Conservation (phyloP, 2,888 invertebrate species). For the Aphodius sticticus region DNA sequence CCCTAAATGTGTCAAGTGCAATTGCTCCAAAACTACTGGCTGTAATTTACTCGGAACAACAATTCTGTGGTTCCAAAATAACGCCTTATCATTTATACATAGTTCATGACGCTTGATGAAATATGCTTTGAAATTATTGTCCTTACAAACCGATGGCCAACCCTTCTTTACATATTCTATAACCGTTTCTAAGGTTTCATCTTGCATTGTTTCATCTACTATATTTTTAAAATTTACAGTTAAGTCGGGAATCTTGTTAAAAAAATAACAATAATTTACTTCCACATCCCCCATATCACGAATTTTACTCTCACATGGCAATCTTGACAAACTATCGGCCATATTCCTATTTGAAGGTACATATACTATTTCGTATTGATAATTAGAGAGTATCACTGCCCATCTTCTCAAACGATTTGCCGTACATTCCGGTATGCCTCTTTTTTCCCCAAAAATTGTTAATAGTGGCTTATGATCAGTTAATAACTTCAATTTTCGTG, state of each 20-base stretch:
- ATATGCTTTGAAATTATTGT: too few relatives aligned
- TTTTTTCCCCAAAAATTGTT: slow-evolving; percentile 49
- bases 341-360: slow-evolving; percentile 41
- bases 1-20: too few relatives aligned
- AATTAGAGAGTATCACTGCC: slow-evolving; percentile 41
- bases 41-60: too few relatives aligned
- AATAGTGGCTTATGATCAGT: slow-evolving; percentile 51
- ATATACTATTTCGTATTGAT: slow-evolving; percentile 37
- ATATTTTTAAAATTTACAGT: neutral
- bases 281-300: neutral
- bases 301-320: slow-evolving; percentile 24
- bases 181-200: too few relatives aligned
- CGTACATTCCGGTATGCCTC: slow-evolving; percentile 49
- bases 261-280: neutral
- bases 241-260: neutral
- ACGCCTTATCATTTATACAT: too few relatives aligned
- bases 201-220: neutral
- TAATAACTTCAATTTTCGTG: slow-evolving; percentile 50
- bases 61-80: too few relatives aligned
- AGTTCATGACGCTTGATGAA: too few relatives aligned
- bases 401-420: slow-evolving; percentile 45
- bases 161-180: too few relatives aligned
- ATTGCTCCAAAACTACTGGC: too few relatives aligned
- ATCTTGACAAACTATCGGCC: slow-evolving; percentile 45
- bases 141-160: too few relatives aligned